These are phyloP conservation scores for Apistogramma diplotaenia DNA, from an alignment of 2,113 vertebrate genomes.

Conservation along the genomic window DNA sequence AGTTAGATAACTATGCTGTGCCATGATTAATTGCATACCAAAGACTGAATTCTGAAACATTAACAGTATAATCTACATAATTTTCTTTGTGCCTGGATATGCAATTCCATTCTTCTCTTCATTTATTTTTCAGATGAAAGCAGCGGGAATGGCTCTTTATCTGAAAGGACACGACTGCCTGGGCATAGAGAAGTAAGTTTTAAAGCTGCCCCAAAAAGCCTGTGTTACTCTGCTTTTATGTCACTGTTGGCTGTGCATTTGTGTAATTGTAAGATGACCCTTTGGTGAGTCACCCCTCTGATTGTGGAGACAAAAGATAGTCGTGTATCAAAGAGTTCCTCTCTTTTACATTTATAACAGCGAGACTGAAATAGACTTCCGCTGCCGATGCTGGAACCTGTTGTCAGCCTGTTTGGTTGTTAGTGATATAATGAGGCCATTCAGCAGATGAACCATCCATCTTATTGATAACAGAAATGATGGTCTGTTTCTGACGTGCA, in stretches of 20 bases:
- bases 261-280: neutral
- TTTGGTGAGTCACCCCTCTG: neutral
- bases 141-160: slow-evolving; percentile 57
- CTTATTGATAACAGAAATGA: neutral
- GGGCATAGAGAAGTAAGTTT: slow-evolving; percentile 69
- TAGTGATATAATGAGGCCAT: neutral
- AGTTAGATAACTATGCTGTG: neutral
- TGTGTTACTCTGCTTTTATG: too few species aligned
- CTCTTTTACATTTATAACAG: neutral
- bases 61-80: neutral
- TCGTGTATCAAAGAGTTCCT: slow-evolving; percentile 16
- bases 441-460: neutral
- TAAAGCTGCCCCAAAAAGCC: neutral
- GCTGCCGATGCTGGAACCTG: neutral
- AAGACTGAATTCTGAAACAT: neutral
- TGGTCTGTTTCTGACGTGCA: neutral
- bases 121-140: slow-evolving; percentile 66
- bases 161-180: slow-evolving; percentile 54
- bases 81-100: neutral
- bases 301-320: slow-evolving; percentile 48
- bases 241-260: neutral
- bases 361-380: neutral
- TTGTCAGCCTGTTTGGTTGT: neutral
- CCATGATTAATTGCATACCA: neutral
- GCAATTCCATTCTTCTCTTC: neutral